A percentile compares a stretch with the other conserved stretches of the same genome.
Evolutionary conservation across 2,113 vertebrate species (phyloP).

Genomic region (Balaeniceps rex): DNA sequence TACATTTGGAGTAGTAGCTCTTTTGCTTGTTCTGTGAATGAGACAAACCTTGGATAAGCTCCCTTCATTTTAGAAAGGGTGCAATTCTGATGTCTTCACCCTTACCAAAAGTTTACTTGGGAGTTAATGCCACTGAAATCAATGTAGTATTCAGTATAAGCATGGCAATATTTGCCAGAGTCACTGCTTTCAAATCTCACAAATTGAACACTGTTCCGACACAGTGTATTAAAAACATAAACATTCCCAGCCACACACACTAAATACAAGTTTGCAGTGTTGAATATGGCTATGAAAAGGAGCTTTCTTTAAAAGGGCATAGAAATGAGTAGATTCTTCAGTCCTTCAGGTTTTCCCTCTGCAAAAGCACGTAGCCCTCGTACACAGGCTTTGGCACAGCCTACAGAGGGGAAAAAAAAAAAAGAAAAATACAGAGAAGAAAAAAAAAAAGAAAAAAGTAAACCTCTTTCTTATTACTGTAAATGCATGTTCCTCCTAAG

Average conservation of each 20-base stretch:
- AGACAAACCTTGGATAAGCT: neutral
- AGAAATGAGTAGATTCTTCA: neutral
- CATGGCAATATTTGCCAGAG: neutral
- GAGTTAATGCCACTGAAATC: neutral
- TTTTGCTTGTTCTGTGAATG: neutral
- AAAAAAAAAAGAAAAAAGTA: neutral
- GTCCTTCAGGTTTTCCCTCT: neutral
- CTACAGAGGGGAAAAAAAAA: neutral
- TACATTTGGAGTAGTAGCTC: neutral
- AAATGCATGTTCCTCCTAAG: neutral
- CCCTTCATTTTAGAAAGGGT: neutral
- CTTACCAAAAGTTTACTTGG: neutral
- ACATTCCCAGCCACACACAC: neutral
- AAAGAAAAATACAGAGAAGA: neutral
- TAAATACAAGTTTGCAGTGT: neutral
- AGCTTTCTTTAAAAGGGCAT: constrained; percentile 12
- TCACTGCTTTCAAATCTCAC: neutral
- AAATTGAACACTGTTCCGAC: neutral
- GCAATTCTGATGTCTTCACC: neutral
- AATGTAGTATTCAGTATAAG: neutral
- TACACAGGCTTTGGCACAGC: neutral
- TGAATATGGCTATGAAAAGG: constrained; percentile 34
- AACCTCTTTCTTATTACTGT: neutral
- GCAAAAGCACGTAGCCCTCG: constrained; percentile 29
- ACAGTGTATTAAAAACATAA: neutral